phyloP scores from a whole-genome alignment of 1,140 invertebrate species.

The Aphis craccivora region DNA sequence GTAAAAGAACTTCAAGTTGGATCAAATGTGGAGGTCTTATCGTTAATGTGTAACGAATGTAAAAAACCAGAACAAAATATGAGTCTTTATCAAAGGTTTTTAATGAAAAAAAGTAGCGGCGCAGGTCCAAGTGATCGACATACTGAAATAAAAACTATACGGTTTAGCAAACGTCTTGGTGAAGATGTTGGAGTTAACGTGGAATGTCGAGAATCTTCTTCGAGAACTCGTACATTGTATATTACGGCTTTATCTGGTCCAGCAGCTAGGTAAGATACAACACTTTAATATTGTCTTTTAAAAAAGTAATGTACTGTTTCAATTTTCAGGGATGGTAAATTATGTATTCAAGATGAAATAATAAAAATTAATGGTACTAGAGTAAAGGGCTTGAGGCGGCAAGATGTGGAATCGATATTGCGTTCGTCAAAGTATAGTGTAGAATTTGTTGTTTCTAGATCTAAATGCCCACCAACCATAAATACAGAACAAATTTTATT shows the following conservation, averaged over 20 bases:
- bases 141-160: constrained; percentile 26
- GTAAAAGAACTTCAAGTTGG: constrained; percentile 41
- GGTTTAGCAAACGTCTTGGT: constrained; percentile 36
- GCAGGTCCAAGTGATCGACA: background rate
- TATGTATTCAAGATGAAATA: constrained; percentile 73
- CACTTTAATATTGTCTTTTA: background rate
- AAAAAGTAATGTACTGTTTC: background rate
- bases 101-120: constrained; percentile 39
- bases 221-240: background rate
- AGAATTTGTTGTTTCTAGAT: constrained; percentile 68
- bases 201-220: constrained; percentile 30
- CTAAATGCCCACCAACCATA: constrained; percentile 56
- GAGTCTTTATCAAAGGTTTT: constrained; percentile 53
- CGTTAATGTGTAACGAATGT: constrained; percentile 42
- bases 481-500: constrained; percentile 24
- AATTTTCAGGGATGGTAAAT: constrained; percentile 67
- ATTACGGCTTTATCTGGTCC: constrained; percentile 39
- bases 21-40: constrained; percentile 13
- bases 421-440: constrained; percentile 67
- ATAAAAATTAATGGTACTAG: constrained; percentile 73
- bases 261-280: constrained; percentile 42
- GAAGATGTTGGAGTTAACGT: constrained; percentile 49
- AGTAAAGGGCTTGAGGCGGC: constrained; percentile 70
- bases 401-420: constrained; percentile 70
- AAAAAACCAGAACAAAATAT: constrained; percentile 54